phyloP scores from a whole-genome alignment of 1,140 invertebrate genomes.

The Thalassaphorura encarpata region DNA sequence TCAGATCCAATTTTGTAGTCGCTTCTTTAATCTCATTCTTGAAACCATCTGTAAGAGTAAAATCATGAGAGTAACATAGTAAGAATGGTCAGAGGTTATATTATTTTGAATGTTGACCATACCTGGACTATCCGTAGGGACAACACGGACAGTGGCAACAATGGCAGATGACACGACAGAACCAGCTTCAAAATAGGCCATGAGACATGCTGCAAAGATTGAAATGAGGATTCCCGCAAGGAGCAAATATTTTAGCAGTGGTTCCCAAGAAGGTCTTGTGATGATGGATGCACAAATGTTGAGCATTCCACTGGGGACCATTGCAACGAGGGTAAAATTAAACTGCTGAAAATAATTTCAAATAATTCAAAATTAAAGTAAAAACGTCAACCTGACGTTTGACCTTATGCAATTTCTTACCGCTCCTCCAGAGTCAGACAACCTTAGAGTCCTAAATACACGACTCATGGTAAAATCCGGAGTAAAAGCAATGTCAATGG shows the following conservation, averaged over 20 bases:
- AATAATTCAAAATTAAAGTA: slow-evolving; percentile 4
- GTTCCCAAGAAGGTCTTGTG: slow-evolving; percentile 70
- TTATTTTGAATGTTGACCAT: not conserved
- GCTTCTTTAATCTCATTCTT: slow-evolving; percentile 17
- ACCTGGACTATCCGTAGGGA: slow-evolving; percentile 25
- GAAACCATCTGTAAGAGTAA: not conserved
- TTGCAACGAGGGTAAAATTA: slow-evolving; percentile 67
- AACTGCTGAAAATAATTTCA: slow-evolving; percentile 37
- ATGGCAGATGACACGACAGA: slow-evolving; percentile 42
- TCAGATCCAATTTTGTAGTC: slow-evolving; percentile 28
- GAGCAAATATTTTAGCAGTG: slow-evolving; percentile 56
- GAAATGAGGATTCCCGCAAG: slow-evolving; percentile 52
- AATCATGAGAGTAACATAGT: not conserved
- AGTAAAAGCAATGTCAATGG: slow-evolving; percentile 83
- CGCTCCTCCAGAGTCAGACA: slow-evolving; percentile 22
- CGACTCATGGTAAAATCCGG: slow-evolving; percentile 83
- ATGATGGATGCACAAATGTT: slow-evolving; percentile 59
- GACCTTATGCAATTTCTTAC: slow-evolving; percentile 14
- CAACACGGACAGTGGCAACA: slow-evolving; percentile 31
- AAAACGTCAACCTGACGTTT: slow-evolving; percentile 35
- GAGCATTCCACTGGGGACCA: slow-evolving; percentile 64
- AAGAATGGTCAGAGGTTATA: not conserved
- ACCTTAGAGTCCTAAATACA: slow-evolving; percentile 50
- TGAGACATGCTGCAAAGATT: slow-evolving; percentile 54
- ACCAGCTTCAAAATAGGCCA: slow-evolving; percentile 66